Percentiles rank a stretch among this genome's conserved stretches.
These are phyloP conservation scores for Danio rerio DNA, from an alignment of 2,113 vertebrate species.

Conservation along the genomic window DNA sequence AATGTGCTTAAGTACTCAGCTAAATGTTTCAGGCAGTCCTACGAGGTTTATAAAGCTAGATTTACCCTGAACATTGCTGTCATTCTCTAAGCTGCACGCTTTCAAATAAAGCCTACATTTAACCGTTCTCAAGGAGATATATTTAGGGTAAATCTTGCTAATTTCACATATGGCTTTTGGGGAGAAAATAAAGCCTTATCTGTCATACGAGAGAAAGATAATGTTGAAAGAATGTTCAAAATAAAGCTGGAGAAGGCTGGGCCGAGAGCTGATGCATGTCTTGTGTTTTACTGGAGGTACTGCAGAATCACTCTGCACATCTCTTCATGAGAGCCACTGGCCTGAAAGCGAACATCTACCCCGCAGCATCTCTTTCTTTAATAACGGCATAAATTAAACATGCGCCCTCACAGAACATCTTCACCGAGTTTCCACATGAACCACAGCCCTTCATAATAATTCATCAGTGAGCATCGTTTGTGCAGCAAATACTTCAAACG, in stretches of 20 bases:
- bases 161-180: not conserved
- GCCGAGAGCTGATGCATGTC: conserved; percentile 5
- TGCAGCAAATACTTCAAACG: not conserved
- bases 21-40: conserved; percentile 58
- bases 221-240: conserved; percentile 1
- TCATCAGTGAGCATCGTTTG: not conserved
- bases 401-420: conserved; percentile 45
- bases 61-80: not conserved
- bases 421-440: conserved; percentile 49
- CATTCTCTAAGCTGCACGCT: not conserved
- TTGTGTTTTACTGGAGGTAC: conserved; percentile 30
- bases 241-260: not conserved
- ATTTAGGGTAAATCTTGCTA: not conserved
- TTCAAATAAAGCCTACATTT: not conserved
- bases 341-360: conserved; percentile 61
- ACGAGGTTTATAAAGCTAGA: not conserved
- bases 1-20: conserved; percentile 72
- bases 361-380: conserved; percentile 62
- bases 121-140: not conserved
- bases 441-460: not conserved
- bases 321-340: conserved; percentile 47
- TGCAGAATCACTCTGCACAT: conserved; percentile 11
- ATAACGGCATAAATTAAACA: conserved; percentile 67
- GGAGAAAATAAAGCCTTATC: not conserved
- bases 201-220: not conserved